Percentiles rank a stretch among this genome's conserved stretches.
These are phyloP conservation scores for Noctua fimbriata DNA, from an alignment of 2,888 invertebrate species.

Conservation along the genomic window DNA sequence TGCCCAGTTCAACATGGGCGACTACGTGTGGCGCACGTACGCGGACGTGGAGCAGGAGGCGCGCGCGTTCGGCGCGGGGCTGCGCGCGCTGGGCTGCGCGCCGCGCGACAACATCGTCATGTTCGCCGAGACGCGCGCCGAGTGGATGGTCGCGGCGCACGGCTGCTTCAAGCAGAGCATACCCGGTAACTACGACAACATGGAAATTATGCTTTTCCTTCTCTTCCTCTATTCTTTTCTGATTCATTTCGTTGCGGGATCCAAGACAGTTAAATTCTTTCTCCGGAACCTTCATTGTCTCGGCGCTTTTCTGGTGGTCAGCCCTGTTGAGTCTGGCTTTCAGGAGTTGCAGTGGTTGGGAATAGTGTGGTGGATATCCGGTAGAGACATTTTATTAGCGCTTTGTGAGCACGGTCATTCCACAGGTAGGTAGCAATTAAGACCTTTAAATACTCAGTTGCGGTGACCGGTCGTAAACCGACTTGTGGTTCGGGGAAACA, in stretches of 20 bases:
- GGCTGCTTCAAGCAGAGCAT: constrained; percentile 98
- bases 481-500: background rate
- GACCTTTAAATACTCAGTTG: background rate
- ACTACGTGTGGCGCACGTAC: constrained; percentile 97
- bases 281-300: background rate
- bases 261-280: background rate
- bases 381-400: background rate
- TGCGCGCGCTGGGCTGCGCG: constrained; percentile 94
- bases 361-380: background rate
- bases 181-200: constrained; percentile 89
- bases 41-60: constrained; percentile 94
- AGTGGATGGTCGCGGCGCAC: constrained; percentile 99
- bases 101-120: constrained; percentile 95
- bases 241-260: background rate
- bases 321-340: background rate
- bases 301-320: background rate
- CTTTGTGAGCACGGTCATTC: background rate
- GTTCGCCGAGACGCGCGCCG: constrained; percentile 99
- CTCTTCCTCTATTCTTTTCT: background rate
- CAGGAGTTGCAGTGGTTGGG: background rate
- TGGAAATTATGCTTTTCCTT: background rate
- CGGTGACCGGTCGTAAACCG: background rate
- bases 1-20: constrained; percentile 96
- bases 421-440: background rate
- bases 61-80: constrained; percentile 95